A percentile compares a stretch with the other conserved stretches of the same genome.
phyloP scores from a whole-genome alignment of 2,888 invertebrate genomes.

The Meteorus colon region DNA sequence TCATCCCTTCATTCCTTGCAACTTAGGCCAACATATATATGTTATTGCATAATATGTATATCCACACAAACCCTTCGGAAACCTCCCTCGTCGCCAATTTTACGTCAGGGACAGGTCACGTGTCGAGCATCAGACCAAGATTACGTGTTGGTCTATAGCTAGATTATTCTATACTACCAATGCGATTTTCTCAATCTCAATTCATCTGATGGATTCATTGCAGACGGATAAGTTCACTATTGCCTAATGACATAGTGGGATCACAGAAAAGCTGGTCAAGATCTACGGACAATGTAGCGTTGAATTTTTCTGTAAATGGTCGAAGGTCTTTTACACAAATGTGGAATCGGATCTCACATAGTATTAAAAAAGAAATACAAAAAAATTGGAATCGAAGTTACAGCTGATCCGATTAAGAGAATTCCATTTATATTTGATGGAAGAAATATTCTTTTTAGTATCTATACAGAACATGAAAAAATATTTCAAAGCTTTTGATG shows the following conservation, averaged over 20 bases:
- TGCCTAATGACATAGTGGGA: not conserved
- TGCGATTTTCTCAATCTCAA: not conserved
- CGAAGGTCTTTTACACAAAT: too few species aligned
- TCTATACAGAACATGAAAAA: too few species aligned
- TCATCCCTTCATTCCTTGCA: slow-evolving; percentile 34
- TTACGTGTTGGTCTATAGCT: slow-evolving; percentile 54
- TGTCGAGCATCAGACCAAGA: slow-evolving; percentile 63
- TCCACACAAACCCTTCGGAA: slow-evolving; percentile 33
- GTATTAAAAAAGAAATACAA: too few species aligned
- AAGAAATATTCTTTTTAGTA: too few species aligned
- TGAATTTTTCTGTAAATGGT: too few species aligned
- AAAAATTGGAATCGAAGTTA: too few species aligned
- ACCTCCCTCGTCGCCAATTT: slow-evolving; percentile 46
- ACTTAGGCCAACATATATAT: slow-evolving; percentile 19
- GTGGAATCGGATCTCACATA: too few species aligned
- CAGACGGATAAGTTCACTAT: not conserved
- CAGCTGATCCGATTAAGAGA: too few species aligned
- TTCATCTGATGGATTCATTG: slow-evolving; percentile 20
- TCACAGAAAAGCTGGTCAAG: not conserved
- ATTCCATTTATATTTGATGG: too few species aligned
- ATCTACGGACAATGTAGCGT: too few species aligned
- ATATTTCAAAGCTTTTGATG: not conserved
- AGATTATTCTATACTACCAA: not conserved
- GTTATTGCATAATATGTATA: slow-evolving; percentile 25
- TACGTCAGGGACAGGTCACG: slow-evolving; percentile 58